Conservation (phyloP, 53 echinoderm and acorn worm species). For the Patiria pectinifera region DNA sequence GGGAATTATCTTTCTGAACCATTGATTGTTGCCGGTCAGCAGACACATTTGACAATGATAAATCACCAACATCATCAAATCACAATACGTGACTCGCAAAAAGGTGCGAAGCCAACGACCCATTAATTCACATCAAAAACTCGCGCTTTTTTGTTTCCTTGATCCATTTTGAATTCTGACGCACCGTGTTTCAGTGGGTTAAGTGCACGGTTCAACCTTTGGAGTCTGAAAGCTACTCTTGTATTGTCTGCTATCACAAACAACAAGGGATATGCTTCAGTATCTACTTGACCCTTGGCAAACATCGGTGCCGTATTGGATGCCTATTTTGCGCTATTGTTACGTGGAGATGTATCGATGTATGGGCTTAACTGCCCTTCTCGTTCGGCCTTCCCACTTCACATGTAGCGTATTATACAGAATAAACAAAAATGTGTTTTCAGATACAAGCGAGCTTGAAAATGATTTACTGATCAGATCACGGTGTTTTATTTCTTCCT, state of each 20-base stretch:
- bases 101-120: neutral
- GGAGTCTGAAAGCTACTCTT: neutral
- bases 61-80: too few species aligned
- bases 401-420: too few species aligned
- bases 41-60: too few species aligned
- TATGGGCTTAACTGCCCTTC: too few species aligned
- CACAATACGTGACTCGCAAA: too few species aligned
- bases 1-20: too few species aligned
- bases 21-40: too few species aligned
- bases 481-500: too few species aligned
- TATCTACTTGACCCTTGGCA: neutral
- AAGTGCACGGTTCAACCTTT: neutral
- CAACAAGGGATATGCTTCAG: neutral
- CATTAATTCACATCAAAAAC: neutral
- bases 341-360: neutral
- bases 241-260: neutral
- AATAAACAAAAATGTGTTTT: too few species aligned
- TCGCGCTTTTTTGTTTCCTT: neutral
- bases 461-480: too few species aligned
- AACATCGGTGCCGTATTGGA: neutral
- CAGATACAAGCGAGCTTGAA: too few species aligned
- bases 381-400: too few species aligned
- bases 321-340: slow-evolving; percentile 1
- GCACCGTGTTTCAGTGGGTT: neutral
- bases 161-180: neutral